Conservation (phyloP, 1,140 invertebrate species). For the Zophobas morio region DNA sequence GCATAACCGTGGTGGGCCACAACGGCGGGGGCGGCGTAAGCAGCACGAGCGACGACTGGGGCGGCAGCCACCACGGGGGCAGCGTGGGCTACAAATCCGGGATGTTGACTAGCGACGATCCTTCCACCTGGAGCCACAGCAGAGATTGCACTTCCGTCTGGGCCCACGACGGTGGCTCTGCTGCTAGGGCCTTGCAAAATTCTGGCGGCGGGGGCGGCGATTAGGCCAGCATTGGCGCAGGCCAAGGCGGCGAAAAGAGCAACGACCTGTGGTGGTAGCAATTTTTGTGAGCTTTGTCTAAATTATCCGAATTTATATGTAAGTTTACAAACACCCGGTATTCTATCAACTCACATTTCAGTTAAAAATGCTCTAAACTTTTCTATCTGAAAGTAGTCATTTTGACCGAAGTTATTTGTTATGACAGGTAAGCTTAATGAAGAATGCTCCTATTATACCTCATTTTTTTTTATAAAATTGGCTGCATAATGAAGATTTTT, state of each 20-base stretch:
- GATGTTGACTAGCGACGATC: slow-evolving; percentile 20
- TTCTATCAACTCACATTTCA: too few species aligned
- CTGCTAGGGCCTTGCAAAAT: slow-evolving; percentile 44
- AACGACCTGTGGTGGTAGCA: slow-evolving; percentile 36
- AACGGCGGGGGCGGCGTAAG: slow-evolving; percentile 63
- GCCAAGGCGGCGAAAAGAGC: slow-evolving; percentile 46
- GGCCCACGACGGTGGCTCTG: slow-evolving; percentile 34
- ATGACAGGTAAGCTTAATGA: too few species aligned
- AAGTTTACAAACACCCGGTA: too few species aligned
- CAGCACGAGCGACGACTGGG: slow-evolving; percentile 50
- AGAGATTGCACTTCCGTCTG: slow-evolving; percentile 46
- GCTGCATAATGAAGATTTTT: too few species aligned
- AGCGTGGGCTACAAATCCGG: slow-evolving; percentile 29
- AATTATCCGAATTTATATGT: neutral
- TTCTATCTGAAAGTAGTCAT: too few species aligned
- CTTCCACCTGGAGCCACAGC: slow-evolving; percentile 35
- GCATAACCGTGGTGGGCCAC: slow-evolving; percentile 48
- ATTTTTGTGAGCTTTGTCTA: neutral
- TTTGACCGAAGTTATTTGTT: too few species aligned
- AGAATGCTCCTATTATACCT: too few species aligned
- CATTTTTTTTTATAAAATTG: too few species aligned
- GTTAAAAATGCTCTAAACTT: too few species aligned
- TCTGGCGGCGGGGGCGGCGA: slow-evolving; percentile 41
- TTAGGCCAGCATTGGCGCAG: slow-evolving; percentile 47
- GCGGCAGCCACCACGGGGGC: slow-evolving; percentile 26